Conservation (phyloP, 2,888 invertebrate species). For the Pseudococcus jackbeardsleyi region DNA sequence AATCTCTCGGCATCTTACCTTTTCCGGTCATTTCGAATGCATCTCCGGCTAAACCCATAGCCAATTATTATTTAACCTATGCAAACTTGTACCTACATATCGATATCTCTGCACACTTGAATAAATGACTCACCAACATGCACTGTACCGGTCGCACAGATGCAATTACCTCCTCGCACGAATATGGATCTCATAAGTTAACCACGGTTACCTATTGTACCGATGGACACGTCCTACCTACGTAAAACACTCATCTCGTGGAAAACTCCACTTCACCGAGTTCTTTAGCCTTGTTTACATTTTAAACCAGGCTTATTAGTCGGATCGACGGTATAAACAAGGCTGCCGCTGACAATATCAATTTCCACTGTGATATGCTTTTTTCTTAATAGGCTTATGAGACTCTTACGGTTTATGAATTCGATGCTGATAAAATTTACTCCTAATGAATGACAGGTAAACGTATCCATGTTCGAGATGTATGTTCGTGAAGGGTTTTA, state of each 20-base stretch:
- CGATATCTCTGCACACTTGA: no score
- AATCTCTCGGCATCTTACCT: no score
- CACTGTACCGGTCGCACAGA: no score
- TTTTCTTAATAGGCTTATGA: conserved; percentile 3
- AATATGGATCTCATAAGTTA: neutral
- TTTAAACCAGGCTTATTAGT: neutral
- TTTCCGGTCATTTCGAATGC: no score
- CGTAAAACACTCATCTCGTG: neutral
- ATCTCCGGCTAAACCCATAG: no score
- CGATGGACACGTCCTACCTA: neutral
- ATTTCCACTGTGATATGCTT: conserved; percentile 12
- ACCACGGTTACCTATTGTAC: neutral
- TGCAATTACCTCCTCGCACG: neutral
- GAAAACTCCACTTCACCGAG: neutral
- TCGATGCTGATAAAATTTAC: neutral
- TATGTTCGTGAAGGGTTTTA: conserved; percentile 49
- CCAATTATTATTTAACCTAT: no score
- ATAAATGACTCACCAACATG: no score
- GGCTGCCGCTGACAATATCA: conserved; percentile 44
- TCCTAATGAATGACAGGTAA: conserved; percentile 40
- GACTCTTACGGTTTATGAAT: neutral
- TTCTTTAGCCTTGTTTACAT: neutral
- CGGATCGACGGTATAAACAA: neutral
- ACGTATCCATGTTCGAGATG: neutral
- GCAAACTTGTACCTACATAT: no score